phyloP scores from a whole-genome alignment of 2,113 vertebrate species.

The Mystacornis crossleyi region DNA sequence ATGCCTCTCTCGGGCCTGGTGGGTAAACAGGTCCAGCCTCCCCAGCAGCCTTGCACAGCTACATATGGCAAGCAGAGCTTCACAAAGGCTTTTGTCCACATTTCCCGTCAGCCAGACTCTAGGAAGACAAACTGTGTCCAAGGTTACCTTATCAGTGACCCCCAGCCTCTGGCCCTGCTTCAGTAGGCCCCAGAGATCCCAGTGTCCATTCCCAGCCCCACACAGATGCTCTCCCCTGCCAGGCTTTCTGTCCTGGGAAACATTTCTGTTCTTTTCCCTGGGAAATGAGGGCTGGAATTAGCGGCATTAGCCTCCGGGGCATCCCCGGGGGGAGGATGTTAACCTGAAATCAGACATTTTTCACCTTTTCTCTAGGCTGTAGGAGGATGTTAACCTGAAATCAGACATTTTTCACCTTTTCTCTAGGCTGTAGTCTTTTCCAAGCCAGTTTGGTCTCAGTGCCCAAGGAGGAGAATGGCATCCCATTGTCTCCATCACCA shows the following conservation, averaged over 20 bases:
- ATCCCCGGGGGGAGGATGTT: neutral
- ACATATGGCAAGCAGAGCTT: conserved; percentile 61
- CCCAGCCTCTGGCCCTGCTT: conserved; percentile 32
- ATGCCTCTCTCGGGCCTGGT: neutral
- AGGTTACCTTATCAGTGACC: conserved; percentile 62
- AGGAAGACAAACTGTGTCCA: conserved; percentile 36
- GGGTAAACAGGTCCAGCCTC: neutral
- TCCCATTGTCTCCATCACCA: neutral
- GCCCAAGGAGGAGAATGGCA: neutral
- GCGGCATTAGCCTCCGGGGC: neutral
- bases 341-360: neutral
- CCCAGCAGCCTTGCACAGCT: neutral
- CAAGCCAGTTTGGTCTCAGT: neutral
- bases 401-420: neutral
- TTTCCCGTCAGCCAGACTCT: conserved; percentile 28
- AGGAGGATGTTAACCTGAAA: neutral
- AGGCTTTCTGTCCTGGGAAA: neutral
- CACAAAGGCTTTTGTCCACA: conserved; percentile 26
- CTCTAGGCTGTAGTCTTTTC: neutral
- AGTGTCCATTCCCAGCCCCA: conserved; percentile 41
- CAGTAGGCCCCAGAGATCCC: conserved; percentile 18
- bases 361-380: too few relatives aligned
- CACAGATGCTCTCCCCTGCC: neutral
- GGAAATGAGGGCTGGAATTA: neutral
- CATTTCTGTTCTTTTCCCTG: neutral